These are phyloP conservation scores for Gephyroberyx darwinii DNA, from an alignment of 2,797 vertebrate species.

Conservation along the genomic window DNA sequence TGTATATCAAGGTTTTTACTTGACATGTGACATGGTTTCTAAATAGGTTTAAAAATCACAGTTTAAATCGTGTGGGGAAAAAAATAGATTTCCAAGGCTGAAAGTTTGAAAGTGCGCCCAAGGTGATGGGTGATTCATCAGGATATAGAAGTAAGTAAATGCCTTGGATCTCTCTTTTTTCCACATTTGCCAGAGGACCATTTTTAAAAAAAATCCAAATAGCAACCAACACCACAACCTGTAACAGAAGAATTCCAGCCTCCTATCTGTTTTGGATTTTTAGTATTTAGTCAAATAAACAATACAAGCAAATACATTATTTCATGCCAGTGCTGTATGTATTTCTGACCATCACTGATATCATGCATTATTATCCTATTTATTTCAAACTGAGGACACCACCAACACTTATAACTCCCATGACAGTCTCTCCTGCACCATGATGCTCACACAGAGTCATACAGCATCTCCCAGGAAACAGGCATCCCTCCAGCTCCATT, in stretches of 20 bases:
- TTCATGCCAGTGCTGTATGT: slow-evolving; percentile 5
- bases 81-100: too few species aligned
- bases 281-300: background rate
- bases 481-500: slow-evolving; percentile 41
- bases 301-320: slow-evolving; percentile 14
- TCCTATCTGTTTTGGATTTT: background rate
- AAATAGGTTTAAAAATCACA: background rate
- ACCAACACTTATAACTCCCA: slow-evolving; percentile 35
- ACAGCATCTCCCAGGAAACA: slow-evolving; percentile 51
- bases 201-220: too few species aligned
- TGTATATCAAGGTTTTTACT: too few species aligned
- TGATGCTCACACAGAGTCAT: slow-evolving; percentile 24
- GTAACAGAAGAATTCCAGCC: too few species aligned
- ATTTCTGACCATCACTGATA: background rate
- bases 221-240: too few species aligned
- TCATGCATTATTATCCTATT: slow-evolving; percentile 23
- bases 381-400: slow-evolving; percentile 12
- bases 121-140: too few species aligned
- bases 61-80: too few species aligned
- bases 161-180: too few species aligned
- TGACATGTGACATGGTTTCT: background rate
- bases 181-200: too few species aligned
- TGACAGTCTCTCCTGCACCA: slow-evolving; percentile 45
- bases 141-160: too few species aligned
- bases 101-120: too few species aligned